These are phyloP conservation scores for Microdon myrmicae DNA, from an alignment of 2,888 invertebrate species.

Conservation along the genomic window DNA sequence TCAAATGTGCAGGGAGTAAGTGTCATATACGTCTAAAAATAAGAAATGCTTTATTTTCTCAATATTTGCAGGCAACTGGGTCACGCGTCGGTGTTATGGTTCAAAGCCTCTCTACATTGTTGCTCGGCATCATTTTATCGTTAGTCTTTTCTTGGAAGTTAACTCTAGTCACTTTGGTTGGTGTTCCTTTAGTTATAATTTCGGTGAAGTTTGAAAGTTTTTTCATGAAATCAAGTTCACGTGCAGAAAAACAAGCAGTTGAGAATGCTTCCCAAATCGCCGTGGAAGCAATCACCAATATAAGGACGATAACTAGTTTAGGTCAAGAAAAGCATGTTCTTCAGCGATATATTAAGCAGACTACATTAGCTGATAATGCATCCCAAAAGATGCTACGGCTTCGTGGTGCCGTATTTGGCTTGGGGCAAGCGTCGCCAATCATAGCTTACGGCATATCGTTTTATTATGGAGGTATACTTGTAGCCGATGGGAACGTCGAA, in stretches of 20 bases:
- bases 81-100: constrained; percentile 76
- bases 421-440: constrained; percentile 78
- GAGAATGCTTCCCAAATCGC: constrained; percentile 78
- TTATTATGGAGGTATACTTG: constrained; percentile 78
- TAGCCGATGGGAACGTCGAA: constrained; percentile 71
- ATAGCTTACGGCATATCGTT: constrained; percentile 78
- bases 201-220: constrained; percentile 75
- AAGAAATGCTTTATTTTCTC: not conserved
- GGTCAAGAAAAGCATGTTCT: constrained; percentile 75
- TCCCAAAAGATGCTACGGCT: constrained; percentile 71
- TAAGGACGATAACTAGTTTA: constrained; percentile 77
- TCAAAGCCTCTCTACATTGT: constrained; percentile 74
- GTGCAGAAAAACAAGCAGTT: constrained; percentile 72
- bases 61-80: constrained; percentile 73
- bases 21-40: constrained; percentile 6
- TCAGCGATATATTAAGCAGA: constrained; percentile 70
- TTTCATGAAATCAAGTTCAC: constrained; percentile 72
- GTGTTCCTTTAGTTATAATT: constrained; percentile 75
- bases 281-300: constrained; percentile 79
- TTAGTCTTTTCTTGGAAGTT: constrained; percentile 77
- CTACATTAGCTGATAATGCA: constrained; percentile 68
- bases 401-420: constrained; percentile 76
- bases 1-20: constrained; percentile 79
- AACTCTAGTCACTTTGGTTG: constrained; percentile 74
- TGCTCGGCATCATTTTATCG: constrained; percentile 73